Base-by-base conservation (phyloP, 2,888 invertebrate genomes). In the Sphinx pinastri region DNA sequence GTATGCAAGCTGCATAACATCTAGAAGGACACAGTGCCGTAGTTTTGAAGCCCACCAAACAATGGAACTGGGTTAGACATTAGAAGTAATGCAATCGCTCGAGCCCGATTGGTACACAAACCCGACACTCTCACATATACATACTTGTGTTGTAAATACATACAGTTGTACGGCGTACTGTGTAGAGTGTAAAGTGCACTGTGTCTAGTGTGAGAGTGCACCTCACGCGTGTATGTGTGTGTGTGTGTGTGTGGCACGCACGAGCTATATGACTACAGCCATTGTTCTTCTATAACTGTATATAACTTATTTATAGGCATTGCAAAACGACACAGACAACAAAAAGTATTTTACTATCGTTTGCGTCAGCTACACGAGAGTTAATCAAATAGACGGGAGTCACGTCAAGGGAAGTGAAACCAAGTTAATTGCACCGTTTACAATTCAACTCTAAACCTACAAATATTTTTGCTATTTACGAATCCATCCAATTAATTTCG, bases 11-110 rank as follows among this genome's bases (percentile, higher is more conserved):
- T 45, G 31, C 49, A 31, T 68, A 63, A 52, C 54, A 54, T 49
- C 55, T 69, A 63, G 45, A 63, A 63, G 59, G 58, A 71, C 45
- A 45, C 11, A 55, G 63, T 52, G 68, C 57, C 14, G 45, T 47
- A 16, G 47, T 73, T 75, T 75, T 74, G 73, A 78, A 77, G 77
- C 76, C 73, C 73, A 72, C 71, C 72, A 72, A 79, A 77, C 80
- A 72, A 79, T 76, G 74, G 74, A 84, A 81, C 80, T 84, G 79
- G 82, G 81, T 83, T 84, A 84, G 79, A 73, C 72, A 73, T 72
- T 74, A 73, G 76, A 74, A 73, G 75, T 76, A 75, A 79, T 77
- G 81, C 79, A 83, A 81, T 81, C 79, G 75, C 19, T 63, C 77
- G 76, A 82, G 75, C 14, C n/a, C 76, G 77, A 82, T 84, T 83